These are phyloP conservation scores for Labroides dimidiatus DNA, from an alignment of 2,797 vertebrate genomes.

Conservation along the genomic window DNA sequence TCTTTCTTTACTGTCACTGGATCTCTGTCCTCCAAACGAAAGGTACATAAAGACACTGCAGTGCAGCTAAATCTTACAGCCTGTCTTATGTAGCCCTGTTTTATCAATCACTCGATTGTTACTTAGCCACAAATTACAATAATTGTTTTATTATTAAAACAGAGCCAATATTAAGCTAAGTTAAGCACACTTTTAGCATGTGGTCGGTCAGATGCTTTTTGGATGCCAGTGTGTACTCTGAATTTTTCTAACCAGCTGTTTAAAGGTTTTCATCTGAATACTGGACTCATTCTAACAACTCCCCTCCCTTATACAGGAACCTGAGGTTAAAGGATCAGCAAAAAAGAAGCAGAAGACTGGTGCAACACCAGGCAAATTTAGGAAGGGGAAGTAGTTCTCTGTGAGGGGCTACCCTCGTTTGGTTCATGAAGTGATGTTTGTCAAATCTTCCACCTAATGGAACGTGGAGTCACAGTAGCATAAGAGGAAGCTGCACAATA, in stretches of 20 bases:
- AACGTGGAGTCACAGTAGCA: neutral
- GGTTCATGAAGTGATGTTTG: neutral
- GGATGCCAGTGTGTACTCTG: neutral
- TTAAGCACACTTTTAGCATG: no score
- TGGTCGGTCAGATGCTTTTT: no score
- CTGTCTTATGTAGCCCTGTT: neutral
- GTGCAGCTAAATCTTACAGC: neutral
- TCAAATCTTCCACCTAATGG: neutral
- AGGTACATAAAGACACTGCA: conserved; percentile 71
- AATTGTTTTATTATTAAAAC: no score
- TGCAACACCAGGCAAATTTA: conserved; percentile 82
- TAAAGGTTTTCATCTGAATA: neutral
- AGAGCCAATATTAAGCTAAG: no score
- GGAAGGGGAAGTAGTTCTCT: conserved; percentile 84
- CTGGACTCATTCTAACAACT: neutral
- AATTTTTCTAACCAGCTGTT: neutral
- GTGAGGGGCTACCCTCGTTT: neutral
- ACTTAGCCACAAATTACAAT: no score
- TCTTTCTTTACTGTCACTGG: conserved; percentile 96
- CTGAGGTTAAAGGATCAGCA: conserved; percentile 87
- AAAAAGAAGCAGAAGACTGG: conserved; percentile 93
- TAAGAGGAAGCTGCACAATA: conserved; percentile 1
- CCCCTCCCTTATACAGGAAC: conserved; percentile 71
- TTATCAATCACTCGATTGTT: no score
- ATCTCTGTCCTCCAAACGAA: conserved; percentile 95